Conservation (phyloP, 1,140 invertebrate genomes). For the Atta colombica region DNA sequence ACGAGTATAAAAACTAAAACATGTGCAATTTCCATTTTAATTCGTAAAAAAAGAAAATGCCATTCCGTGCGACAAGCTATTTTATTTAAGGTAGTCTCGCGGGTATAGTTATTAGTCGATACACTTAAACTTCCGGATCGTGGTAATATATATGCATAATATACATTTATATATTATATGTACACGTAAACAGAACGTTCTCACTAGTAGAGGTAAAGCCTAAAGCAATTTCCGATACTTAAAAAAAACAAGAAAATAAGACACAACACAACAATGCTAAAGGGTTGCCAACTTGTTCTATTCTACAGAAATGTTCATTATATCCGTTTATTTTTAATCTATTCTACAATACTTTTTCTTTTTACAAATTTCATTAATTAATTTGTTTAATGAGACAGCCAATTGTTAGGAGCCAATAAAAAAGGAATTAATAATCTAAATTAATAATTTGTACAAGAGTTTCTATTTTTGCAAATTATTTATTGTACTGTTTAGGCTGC, state of each 20-base stretch:
- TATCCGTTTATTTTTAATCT: not conserved
- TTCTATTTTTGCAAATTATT: not conserved
- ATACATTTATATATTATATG: slow-evolving; percentile 40
- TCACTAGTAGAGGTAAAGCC: slow-evolving; percentile 17
- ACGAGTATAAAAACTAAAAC: slow-evolving; percentile 48
- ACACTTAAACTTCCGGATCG: slow-evolving; percentile 52
- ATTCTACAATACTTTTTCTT: not conserved
- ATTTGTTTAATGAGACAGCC: not conserved
- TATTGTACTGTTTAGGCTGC: not conserved
- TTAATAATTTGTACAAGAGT: not conserved
- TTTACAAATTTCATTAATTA: not conserved
- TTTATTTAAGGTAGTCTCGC: slow-evolving; percentile 39
- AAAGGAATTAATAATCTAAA: not conserved
- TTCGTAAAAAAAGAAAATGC: slow-evolving; percentile 30
- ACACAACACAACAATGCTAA: not conserved
- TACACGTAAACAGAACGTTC: slow-evolving; percentile 45
- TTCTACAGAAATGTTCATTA: not conserved
- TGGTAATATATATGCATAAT: slow-evolving; percentile 50
- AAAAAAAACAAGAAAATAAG: not conserved
- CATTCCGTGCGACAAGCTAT: slow-evolving; percentile 42
- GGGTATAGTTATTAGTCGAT: slow-evolving; percentile 52
- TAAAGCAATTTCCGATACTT: slow-evolving; percentile 24
- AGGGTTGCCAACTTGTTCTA: slow-evolving; percentile 6
- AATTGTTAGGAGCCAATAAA: not conserved
- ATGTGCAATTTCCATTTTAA: slow-evolving; percentile 63